Evolutionary conservation across 1,140 invertebrate species (phyloP).

Genomic region (Pteromalus puparum): DNA sequence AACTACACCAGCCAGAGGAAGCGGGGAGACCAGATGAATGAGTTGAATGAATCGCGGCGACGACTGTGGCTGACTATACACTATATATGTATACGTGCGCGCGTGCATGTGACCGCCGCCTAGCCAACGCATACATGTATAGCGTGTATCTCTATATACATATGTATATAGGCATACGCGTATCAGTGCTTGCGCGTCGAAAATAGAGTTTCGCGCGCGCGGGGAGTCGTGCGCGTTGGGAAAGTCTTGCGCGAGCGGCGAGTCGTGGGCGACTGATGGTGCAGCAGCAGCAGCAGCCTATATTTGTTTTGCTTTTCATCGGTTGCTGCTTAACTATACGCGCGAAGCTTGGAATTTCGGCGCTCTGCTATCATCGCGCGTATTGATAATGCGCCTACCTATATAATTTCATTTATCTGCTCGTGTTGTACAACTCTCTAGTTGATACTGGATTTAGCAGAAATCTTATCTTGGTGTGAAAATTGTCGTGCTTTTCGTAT

Average conservation of each 20-base stretch:
- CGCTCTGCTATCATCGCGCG: too few species aligned
- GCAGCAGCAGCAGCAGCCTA: constrained; percentile 9
- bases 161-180: neutral
- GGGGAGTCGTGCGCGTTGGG: neutral
- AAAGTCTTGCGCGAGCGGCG: constrained; percentile 37
- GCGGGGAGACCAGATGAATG: constrained; percentile 33
- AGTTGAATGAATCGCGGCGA: constrained; percentile 49
- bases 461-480: neutral
- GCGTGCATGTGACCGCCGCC: neutral
- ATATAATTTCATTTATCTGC: neutral
- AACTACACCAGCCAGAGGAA: neutral
- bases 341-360: neutral
- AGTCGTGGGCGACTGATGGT: neutral
- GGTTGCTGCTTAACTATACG: neutral
- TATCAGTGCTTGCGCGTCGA: neutral
- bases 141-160: neutral
- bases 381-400: too few species aligned
- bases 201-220: constrained; percentile 12
- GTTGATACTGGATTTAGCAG: neutral
- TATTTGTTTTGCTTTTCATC: constrained; percentile 48
- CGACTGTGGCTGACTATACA: neutral
- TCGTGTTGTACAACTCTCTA: neutral
- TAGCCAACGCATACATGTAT: neutral
- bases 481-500: neutral
- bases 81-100: neutral